These are phyloP conservation scores for Coregonus clupeaformis DNA, from an alignment of 2,113 vertebrate species.

Conservation along the genomic window DNA sequence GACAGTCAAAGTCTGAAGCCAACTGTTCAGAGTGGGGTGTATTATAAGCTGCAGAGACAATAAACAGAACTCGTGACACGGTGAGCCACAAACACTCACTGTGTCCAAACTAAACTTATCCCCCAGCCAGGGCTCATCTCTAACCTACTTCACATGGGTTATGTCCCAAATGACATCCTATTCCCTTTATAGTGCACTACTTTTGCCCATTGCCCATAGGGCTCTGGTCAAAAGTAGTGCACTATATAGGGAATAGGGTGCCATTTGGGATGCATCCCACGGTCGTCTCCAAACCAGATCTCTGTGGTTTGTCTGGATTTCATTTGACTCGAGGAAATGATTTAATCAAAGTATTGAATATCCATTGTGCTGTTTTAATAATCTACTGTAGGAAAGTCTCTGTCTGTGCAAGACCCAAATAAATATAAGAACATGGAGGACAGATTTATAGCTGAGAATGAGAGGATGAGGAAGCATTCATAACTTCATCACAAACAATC, in stretches of 20 bases:
- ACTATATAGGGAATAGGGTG: too few species aligned
- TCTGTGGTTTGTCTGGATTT: conserved; percentile 17
- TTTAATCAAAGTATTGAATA: conserved; percentile 12
- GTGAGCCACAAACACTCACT: conserved; percentile 15
- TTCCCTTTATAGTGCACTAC: too few species aligned
- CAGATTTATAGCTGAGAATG: too few species aligned
- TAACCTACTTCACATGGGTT: background rate
- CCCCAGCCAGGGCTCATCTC: background rate
- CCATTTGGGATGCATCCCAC: background rate
- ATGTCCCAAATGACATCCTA: too few species aligned
- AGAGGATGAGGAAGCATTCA: too few species aligned
- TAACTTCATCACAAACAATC: too few species aligned
- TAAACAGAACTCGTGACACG: conserved; percentile 33
- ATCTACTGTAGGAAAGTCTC: background rate
- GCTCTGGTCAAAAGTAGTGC: too few species aligned
- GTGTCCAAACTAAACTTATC: conserved; percentile 1
- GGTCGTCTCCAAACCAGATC: background rate
- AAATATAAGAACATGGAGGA: background rate
- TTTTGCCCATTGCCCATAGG: too few species aligned
- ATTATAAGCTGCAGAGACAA: conserved; percentile 24
- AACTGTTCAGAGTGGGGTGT: background rate
- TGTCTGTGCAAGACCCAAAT: background rate
- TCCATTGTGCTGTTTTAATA: conserved; percentile 1
- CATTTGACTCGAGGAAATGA: background rate
- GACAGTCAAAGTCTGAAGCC: conserved; percentile 26